phyloP scores from a whole-genome alignment of 2,113 vertebrate species.

The Halcyon senegalensis region DNA sequence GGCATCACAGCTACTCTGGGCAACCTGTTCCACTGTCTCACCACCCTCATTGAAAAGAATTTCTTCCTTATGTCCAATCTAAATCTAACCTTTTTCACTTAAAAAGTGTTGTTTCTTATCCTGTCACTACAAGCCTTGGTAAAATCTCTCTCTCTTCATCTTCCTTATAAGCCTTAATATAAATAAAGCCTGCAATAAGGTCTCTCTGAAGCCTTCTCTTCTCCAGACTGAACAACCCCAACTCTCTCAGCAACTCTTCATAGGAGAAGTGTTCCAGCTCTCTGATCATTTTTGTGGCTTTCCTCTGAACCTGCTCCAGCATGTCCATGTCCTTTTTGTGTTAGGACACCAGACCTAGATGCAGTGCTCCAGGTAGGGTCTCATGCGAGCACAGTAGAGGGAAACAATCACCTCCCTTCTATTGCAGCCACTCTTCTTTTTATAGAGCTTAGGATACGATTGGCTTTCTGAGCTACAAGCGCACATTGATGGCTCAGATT shows the following conservation, averaged over 20 bases:
- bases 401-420: rapidly evolving
- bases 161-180: neutral
- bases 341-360: neutral
- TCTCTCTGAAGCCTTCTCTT: neutral
- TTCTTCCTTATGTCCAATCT: neutral
- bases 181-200: neutral
- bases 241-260: neutral
- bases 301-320: neutral
- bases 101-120: neutral
- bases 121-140: neutral
- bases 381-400: neutral
- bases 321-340: neutral
- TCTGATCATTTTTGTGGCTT: neutral
- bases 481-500: neutral
- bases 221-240: neutral
- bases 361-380: neutral
- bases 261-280: neutral
- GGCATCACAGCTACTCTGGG: neutral
- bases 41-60: neutral
- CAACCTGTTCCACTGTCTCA: neutral
- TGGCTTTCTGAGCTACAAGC: neutral
- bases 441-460: neutral
- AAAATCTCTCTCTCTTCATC: neutral
- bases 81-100: neutral
- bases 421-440: neutral